Evolutionary conservation across 2,797 vertebrate species (phyloP).

Genomic region (Pristis pectinata): DNA sequence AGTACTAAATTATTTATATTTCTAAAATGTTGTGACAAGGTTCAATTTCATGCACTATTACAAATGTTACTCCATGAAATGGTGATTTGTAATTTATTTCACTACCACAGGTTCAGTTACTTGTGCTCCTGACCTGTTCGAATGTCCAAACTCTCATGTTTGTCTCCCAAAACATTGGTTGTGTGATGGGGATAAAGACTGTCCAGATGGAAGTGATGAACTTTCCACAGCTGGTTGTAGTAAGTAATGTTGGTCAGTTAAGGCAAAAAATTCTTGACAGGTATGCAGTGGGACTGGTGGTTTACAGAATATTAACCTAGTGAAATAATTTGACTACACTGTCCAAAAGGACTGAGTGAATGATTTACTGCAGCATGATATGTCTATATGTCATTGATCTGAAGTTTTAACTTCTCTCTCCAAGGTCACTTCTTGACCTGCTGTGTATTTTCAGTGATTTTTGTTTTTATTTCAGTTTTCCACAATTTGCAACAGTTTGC

Average conservation of each 20-base stretch:
- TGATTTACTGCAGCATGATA: not conserved
- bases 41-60: not conserved
- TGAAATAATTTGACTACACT: not conserved
- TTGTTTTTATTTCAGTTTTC: no score
- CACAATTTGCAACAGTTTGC: no score
- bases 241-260: slow-evolving; percentile 50
- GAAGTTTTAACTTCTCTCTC: no score
- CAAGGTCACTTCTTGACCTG: no score
- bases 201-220: slow-evolving; percentile 84
- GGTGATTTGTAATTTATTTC: not conserved
- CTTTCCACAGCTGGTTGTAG: slow-evolving; percentile 84
- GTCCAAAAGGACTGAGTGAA: not conserved
- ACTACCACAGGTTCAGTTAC: slow-evolving; percentile 69
- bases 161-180: slow-evolving; percentile 85
- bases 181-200: slow-evolving; percentile 90
- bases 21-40: no score
- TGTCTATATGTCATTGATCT: no score
- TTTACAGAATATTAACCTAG: not conserved
- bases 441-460: no score
- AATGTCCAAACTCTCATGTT: slow-evolving; percentile 77
- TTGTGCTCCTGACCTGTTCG: slow-evolving; percentile 77
- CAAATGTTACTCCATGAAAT: not conserved
- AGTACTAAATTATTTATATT: not conserved
- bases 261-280: not conserved
- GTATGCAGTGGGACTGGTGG: not conserved